These are phyloP conservation scores for Arrhopalites spinosus DNA, from an alignment of 2,888 invertebrate species.

Conservation along the genomic window DNA sequence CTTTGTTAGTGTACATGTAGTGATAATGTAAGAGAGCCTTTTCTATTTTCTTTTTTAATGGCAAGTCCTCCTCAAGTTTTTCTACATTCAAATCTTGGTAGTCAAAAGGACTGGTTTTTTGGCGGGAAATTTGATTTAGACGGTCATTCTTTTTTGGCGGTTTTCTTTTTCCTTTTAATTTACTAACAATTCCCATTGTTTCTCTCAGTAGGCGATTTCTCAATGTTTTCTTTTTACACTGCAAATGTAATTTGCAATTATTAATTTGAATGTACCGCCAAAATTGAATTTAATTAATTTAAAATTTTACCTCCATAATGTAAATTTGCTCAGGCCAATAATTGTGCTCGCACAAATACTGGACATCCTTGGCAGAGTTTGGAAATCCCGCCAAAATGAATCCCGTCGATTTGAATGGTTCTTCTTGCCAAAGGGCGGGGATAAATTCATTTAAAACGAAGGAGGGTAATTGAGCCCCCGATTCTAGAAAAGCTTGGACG, in stretches of 20 bases:
- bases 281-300: not conserved
- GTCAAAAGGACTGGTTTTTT: not conserved
- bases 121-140: too few relatives aligned
- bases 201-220: constrained; percentile 22
- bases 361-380: constrained; percentile 64
- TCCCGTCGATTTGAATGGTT: constrained; percentile 63
- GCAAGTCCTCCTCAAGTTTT: not conserved
- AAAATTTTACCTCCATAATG: constrained; percentile 31
- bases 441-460: constrained; percentile 62
- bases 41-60: not conserved
- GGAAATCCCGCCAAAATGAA: constrained; percentile 69
- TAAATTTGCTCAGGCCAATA: constrained; percentile 64
- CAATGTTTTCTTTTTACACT: constrained; percentile 28
- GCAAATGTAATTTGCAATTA: not conserved
- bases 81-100: not conserved
- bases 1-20: constrained; percentile 15
- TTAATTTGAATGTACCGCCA: not conserved
- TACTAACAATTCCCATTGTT: not conserved
- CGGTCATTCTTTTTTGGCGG: not conserved
- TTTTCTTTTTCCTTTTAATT: not conserved
- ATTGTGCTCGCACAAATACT: constrained; percentile 63
- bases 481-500: constrained; percentile 64
- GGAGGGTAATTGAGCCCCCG: constrained; percentile 62
- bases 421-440: constrained; percentile 64
- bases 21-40: constrained; percentile 28